Percentiles rank a stretch among this genome's conserved stretches.
Evolutionary conservation across 2,888 invertebrate genomes (phyloP).

Genomic region (Drosophila paramelanica): DNA sequence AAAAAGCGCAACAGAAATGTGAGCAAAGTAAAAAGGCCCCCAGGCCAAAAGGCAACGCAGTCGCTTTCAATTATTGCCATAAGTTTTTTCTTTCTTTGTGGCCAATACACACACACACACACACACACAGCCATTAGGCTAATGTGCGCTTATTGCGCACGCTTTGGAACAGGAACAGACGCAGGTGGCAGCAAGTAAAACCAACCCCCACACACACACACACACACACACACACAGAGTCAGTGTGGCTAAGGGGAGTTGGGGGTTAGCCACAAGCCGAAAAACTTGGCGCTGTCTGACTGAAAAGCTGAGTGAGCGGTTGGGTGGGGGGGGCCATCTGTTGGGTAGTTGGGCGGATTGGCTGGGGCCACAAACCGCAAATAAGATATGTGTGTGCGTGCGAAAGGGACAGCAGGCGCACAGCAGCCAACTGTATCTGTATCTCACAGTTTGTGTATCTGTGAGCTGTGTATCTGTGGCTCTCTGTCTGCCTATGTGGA

Average conservation of each 20-base stretch:
- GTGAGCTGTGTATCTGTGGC: slow-evolving; percentile 38
- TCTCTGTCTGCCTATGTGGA: slow-evolving; percentile 31
- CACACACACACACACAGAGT: background rate
- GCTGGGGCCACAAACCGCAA: slow-evolving; percentile 48
- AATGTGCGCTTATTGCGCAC: slow-evolving; percentile 81
- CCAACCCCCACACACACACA: slow-evolving; percentile 35
- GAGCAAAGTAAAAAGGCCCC: slow-evolving; percentile 33
- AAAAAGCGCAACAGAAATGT: slow-evolving; percentile 52
- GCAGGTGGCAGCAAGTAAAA: slow-evolving; percentile 46
- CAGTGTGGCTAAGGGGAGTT: slow-evolving; percentile 4
- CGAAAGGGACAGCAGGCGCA: slow-evolving; percentile 35
- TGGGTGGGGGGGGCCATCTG: background rate
- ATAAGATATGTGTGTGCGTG: slow-evolving; percentile 29
- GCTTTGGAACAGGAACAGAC: slow-evolving; percentile 68
- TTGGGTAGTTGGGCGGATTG: slow-evolving; percentile 20
- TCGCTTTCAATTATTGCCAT: slow-evolving; percentile 79
- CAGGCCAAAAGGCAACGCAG: slow-evolving; percentile 60
- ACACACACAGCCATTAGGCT: slow-evolving; percentile 72
- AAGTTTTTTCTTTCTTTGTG: slow-evolving; percentile 67
- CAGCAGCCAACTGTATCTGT: slow-evolving; percentile 59
- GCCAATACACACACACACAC: slow-evolving; percentile 59
- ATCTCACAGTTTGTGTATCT: slow-evolving; percentile 54
- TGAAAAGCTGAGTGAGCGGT: slow-evolving; percentile 14
- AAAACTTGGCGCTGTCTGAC: slow-evolving; percentile 75
- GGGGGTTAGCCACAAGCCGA: slow-evolving; percentile 61